These are phyloP conservation scores for Sarcophaga peregrina DNA, from an alignment of 1,140 invertebrate genomes.

Conservation along the genomic window DNA sequence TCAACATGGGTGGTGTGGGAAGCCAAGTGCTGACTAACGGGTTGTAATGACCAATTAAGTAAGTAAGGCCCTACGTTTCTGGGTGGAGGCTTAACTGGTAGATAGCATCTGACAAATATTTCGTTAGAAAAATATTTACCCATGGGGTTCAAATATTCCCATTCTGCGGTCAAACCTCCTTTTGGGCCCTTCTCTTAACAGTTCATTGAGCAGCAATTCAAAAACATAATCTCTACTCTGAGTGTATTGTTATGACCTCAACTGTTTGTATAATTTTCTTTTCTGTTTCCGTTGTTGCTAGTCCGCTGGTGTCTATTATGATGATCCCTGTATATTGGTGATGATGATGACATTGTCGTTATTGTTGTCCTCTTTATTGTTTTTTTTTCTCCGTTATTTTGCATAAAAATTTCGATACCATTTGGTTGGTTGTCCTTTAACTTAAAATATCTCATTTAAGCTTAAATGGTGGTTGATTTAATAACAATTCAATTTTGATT, in stretches of 20 bases:
- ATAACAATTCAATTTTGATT: background rate
- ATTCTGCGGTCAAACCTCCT: too few relatives aligned
- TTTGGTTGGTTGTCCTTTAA: background rate
- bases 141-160: too few relatives aligned
- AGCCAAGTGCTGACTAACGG: too few relatives aligned
- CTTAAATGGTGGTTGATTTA: conserved; percentile 21
- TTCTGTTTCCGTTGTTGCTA: background rate
- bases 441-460: background rate
- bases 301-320: background rate
- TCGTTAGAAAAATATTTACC: too few relatives aligned
- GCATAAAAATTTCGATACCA: background rate
- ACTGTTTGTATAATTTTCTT: background rate
- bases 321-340: background rate
- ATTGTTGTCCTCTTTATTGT: background rate
- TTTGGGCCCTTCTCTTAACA: too few relatives aligned
- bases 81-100: too few relatives aligned
- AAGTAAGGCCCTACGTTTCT: too few relatives aligned
- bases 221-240: too few relatives aligned
- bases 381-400: background rate
- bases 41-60: too few relatives aligned
- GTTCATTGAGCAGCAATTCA: too few relatives aligned
- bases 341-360: background rate
- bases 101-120: too few relatives aligned
- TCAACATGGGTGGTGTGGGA: too few relatives aligned
- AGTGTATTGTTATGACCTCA: background rate